Percentiles rank a stretch among this genome's conserved stretches.
phyloP scores from a whole-genome alignment of 1,140 invertebrate species.

The Calliopsis andreniformis region DNA sequence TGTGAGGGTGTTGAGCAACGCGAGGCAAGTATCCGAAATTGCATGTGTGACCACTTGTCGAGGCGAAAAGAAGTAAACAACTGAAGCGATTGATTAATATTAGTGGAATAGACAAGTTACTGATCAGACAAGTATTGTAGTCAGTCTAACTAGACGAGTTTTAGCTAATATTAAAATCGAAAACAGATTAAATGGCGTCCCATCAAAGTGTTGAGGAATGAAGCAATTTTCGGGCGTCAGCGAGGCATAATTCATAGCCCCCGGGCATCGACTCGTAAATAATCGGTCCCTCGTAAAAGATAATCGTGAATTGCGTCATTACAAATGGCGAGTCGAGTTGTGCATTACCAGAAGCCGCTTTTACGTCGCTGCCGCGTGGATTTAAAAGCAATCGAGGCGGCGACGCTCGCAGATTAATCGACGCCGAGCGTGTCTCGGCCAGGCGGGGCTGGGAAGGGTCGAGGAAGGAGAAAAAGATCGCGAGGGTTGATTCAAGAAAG shows the following conservation, averaged over 20 bases:
- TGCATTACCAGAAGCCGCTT: constrained; percentile 55
- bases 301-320: constrained; percentile 59
- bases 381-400: constrained; percentile 52
- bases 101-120: too few species aligned
- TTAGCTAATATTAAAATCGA: too few species aligned
- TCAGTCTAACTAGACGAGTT: too few species aligned
- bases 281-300: constrained; percentile 55
- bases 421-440: not conserved
- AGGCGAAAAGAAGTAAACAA: too few species aligned
- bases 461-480: constrained; percentile 20
- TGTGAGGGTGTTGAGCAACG: too few species aligned
- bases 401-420: constrained; percentile 54
- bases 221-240: constrained; percentile 49
- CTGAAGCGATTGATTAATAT: too few species aligned
- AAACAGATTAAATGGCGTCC: not conserved
- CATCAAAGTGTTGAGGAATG: constrained; percentile 35
- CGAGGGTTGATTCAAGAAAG: constrained; percentile 13
- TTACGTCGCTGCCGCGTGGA: constrained; percentile 37
- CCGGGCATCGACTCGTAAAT: constrained; percentile 50
- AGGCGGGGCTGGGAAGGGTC: not conserved
- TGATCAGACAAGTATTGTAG: too few species aligned
- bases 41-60: too few species aligned
- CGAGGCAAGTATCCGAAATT: too few species aligned
- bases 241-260: constrained; percentile 38
- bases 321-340: constrained; percentile 40